Percentiles rank a stretch among this genome's conserved stretches.
These are phyloP conservation scores for Mnemiopsis leidyi DNA, from an alignment of 37 sponge, comb jelly and placozoan species.

Conservation along the genomic window DNA sequence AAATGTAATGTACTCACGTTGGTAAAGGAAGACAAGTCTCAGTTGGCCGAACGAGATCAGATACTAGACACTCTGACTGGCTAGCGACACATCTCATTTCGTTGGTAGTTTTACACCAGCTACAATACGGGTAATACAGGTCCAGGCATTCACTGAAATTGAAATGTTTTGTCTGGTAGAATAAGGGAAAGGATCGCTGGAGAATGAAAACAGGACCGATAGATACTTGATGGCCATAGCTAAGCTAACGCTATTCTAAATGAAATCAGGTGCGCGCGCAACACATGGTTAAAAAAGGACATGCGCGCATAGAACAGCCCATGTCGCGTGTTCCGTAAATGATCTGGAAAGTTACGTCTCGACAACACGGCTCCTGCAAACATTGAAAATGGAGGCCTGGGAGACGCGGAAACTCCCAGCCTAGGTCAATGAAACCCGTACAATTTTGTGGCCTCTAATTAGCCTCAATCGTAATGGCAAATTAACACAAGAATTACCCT, in stretches of 20 bases:
- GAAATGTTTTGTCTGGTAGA: no score
- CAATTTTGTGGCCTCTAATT: neutral
- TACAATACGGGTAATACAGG: conserved; percentile 35
- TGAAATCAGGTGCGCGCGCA: no score
- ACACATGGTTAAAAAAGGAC: neutral
- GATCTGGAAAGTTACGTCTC: neutral
- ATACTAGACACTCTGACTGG: neutral
- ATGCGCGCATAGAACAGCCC: neutral
- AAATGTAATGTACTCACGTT: no score
- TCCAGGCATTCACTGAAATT: conserved; percentile 42
- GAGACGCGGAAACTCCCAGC: neutral
- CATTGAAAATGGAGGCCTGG: conserved; percentile 3
- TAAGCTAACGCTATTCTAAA: no score
- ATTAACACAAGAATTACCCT: neutral
- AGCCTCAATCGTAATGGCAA: neutral
- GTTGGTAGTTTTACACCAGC: conserved; percentile 18
- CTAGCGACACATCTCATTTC: conserved; percentile 33
- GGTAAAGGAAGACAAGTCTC: conserved; percentile 31
- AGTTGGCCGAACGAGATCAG: conserved; percentile 19
- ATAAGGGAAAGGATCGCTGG: no score
- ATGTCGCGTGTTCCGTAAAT: neutral
- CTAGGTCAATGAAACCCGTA: neutral
- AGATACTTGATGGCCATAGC: no score
- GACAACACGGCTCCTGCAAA: neutral
- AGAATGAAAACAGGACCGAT: no score